Evolutionary conservation across 2,113 vertebrate species (phyloP), one percentile per base, ranked within the genome.

Genomic region (Lamprologus lemairii): DNA sequence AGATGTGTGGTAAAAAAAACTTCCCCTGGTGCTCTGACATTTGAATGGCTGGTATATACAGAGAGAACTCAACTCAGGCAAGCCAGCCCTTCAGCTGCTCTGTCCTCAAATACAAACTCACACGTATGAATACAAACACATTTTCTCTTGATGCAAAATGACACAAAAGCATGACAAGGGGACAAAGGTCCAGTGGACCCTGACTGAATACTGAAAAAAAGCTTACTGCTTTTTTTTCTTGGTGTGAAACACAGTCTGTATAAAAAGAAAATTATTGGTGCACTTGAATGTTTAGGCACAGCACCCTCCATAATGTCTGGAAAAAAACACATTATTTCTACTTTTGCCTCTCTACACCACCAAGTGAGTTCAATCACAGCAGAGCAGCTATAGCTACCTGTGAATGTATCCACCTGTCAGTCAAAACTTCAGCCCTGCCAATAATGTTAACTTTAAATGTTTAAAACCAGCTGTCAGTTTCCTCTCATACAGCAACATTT

Each of bases 21-120:
- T n/a, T 37, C 65, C 84, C 8, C 84, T 2, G 16, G 89, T 80
- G 82, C 82, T 84, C 57, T 93, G 93, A 92, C 92, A 94, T 93
- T 92, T 93, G 80, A 90, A 81, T 81, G 80, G 65, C 75, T 84
- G 83, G 23, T 85, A 82, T 82, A 51, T 85, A 37, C 73, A 88
- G 80, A 84, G 23, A 81, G 87, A 81, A 4, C 23, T 54, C 45
- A 17, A 83, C 78, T 26, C 75, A 13, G 71, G 90, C 81, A 7
- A 60, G 58, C 8, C 80, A 82, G 75, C 9, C 40, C 49, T 58
- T 87, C 33, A 83, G 87, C 63, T 37, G 19, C 9, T 81, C 9
- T 78, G 83, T 60, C 58, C 65, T 17, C 6, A 35, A 81, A 80
- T 81, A 83, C 37, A 79, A 65, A 79, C 45, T 58, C 79, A 85